Conservation (phyloP, 2,888 invertebrate genomes). For the Phengaris alcon region DNA sequence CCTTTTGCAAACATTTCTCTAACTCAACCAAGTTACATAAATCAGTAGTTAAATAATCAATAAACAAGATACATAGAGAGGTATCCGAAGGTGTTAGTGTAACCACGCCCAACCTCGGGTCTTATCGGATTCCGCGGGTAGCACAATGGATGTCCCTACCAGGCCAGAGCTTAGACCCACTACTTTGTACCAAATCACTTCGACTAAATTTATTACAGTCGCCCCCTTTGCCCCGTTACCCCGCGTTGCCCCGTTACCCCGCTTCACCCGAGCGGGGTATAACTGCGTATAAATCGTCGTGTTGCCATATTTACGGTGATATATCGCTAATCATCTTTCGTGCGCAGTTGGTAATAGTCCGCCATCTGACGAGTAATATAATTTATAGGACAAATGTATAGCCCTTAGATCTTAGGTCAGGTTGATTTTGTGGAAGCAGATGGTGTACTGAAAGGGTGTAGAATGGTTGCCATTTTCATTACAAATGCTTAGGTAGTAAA, state of each 20-base stretch:
- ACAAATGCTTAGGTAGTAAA: not conserved
- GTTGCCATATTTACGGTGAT: constrained; percentile 74
- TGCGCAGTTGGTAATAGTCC: constrained; percentile 60
- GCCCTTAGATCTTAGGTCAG: constrained; percentile 54
- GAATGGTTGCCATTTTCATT: not conserved
- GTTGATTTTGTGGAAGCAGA: constrained; percentile 39
- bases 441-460: constrained; percentile 33
- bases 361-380: constrained; percentile 73
- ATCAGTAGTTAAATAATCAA: not conserved
- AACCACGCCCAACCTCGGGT: constrained; percentile 76
- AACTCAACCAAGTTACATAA: constrained; percentile 43
- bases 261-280: constrained; percentile 27
- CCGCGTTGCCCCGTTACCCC: constrained; percentile 43
- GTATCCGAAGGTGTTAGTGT: constrained; percentile 69
- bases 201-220: constrained; percentile 72
- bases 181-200: constrained; percentile 79
- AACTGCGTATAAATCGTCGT: constrained; percentile 64
- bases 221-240: constrained; percentile 65
- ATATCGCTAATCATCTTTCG: constrained; percentile 75
- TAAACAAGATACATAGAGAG: constrained; percentile 39
- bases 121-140: constrained; percentile 76
- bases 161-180: constrained; percentile 72
- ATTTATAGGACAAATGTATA: constrained; percentile 72
- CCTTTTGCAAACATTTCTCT: not conserved
- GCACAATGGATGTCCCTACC: constrained; percentile 73